These are phyloP conservation scores for Mythimna impura DNA, from an alignment of 2,888 invertebrate species.

Conservation along the genomic window DNA sequence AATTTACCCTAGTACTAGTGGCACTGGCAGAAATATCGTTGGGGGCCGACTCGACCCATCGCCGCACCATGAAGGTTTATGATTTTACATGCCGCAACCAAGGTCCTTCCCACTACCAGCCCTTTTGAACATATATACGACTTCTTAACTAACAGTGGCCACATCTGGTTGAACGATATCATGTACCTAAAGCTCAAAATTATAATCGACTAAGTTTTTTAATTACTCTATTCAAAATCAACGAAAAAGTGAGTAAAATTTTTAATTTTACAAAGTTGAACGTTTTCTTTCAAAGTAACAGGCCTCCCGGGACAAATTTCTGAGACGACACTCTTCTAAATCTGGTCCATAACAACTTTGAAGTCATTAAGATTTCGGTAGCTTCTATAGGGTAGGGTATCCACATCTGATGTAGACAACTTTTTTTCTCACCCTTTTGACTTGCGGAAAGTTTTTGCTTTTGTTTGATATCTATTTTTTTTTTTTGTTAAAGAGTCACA, in stretches of 20 bases:
- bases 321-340: slow-evolving; percentile 57
- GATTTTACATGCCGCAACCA: no score
- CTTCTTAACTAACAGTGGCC: neutral
- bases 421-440: no score
- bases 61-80: no score
- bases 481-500: no score
- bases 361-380: slow-evolving; percentile 67
- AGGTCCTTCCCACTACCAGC: no score
- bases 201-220: slow-evolving; percentile 19
- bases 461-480: no score
- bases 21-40: no score
- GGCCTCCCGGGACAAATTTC: slow-evolving; percentile 19
- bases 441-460: no score
- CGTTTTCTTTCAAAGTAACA: slow-evolving; percentile 39
- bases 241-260: slow-evolving; percentile 9
- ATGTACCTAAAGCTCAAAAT: neutral
- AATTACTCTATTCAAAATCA: slow-evolving; percentile 18
- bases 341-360: slow-evolving; percentile 62
- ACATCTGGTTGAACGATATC: neutral
- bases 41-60: no score
- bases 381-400: slow-evolving; percentile 2
- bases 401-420: no score
- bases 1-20: no score
- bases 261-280: slow-evolving; percentile 24
- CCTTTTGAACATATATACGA: no score